A percentile compares a stretch with the other conserved stretches of the same genome.
Evolutionary conservation across 2,113 vertebrate genomes (phyloP).

Genomic region (Panurus biarmicus): DNA sequence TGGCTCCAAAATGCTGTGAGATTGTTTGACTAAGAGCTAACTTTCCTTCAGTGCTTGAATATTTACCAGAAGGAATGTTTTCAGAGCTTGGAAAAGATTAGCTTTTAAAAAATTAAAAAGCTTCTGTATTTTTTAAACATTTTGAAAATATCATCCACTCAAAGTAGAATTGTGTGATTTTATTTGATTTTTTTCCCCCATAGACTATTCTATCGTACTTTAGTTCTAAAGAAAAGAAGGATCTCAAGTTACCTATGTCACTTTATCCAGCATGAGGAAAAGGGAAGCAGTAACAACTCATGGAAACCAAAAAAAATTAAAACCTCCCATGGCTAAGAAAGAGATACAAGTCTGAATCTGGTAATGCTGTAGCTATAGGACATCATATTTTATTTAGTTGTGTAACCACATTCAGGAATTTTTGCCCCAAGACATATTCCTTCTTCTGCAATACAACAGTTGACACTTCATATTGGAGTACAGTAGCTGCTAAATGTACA

Average conservation of each 20-base stretch:
- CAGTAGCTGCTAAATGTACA: neutral
- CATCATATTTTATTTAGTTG: neutral
- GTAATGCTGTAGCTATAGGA: neutral
- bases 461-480: neutral
- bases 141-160: neutral
- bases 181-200: neutral
- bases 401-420: neutral
- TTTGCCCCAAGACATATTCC: neutral
- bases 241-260: neutral
- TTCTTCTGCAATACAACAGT: neutral
- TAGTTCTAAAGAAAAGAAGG: neutral
- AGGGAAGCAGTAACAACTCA: neutral
- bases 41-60: neutral
- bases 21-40: neutral
- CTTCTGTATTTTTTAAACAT: neutral
- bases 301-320: neutral
- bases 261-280: neutral
- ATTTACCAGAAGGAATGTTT: neutral
- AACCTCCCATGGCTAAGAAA: neutral
- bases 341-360: neutral
- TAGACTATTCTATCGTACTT: neutral
- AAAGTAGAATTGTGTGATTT: neutral
- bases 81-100: neutral
- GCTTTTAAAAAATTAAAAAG: neutral
- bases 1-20: neutral